Conservation (phyloP, 2,888 invertebrate species). For the Hedychridium roseum region DNA sequence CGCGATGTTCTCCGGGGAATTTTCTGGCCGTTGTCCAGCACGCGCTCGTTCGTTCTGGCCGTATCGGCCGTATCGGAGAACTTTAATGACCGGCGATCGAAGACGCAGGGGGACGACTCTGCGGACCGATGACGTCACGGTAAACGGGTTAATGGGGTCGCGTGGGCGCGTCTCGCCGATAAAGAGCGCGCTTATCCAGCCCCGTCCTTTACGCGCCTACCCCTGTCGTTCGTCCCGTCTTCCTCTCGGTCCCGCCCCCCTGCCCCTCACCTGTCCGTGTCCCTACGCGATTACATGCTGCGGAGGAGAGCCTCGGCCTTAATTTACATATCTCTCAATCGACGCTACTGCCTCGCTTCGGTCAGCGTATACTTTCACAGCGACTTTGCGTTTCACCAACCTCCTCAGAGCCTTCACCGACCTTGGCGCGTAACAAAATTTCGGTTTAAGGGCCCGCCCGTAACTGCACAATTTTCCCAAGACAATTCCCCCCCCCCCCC, state of each 20-base stretch:
- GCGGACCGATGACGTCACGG: conserved; percentile 33
- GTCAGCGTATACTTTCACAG: conserved; percentile 38
- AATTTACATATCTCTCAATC: conserved; percentile 52
- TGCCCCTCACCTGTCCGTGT: conserved; percentile 2
- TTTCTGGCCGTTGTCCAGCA: no score
- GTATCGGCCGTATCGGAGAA: no score
- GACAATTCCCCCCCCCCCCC: no score
- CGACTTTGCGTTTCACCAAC: conserved; percentile 42
- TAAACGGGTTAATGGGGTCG: conserved; percentile 45
- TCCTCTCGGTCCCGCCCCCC: neutral
- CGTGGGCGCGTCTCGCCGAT: conserved; percentile 41
- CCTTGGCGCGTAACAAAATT: no score
- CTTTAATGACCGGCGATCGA: no score
- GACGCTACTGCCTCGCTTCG: conserved; percentile 42
- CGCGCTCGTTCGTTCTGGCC: no score
- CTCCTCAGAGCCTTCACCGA: no score
- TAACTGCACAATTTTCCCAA: no score
- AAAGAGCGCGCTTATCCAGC: conserved; percentile 37
- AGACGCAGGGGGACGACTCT: conserved; percentile 10
- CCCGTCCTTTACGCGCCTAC: conserved; percentile 32
- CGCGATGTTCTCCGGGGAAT: no score
- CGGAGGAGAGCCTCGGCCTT: conserved; percentile 28
- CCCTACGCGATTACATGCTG: conserved; percentile 24
- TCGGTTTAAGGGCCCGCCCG: no score
- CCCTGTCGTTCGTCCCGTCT: conserved; percentile 11